Base-by-base conservation (phyloP, 2,797 vertebrate species). In the Phylloscopus collybita region DNA sequence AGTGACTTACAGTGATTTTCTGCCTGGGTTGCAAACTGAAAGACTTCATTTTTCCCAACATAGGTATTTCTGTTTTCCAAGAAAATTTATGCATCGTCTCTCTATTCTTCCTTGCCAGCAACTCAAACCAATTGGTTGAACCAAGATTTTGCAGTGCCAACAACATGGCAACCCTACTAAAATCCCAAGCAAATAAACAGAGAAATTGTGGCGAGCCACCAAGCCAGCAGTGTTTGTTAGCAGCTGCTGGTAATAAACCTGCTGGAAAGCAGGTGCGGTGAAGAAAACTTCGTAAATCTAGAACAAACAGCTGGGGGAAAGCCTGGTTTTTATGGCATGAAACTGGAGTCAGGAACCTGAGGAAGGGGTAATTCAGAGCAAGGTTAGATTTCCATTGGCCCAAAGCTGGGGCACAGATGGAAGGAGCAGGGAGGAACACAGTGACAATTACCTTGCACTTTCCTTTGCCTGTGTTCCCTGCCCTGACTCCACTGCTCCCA, bases 241-340 rank as follows among this genome's bases (percentile, higher is more conserved):
- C 94, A 96, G 84, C 81, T 95, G 94, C 61, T 76, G 44, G 44
- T 83, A 83, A 91, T 91, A 95, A 95, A 96, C 91, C 81, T 88
- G 67, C 69, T 67, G 70, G 59, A 93, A 89, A 83, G 88, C 72
- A 91, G 81, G 71, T 91, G 81, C 84, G 57, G 34, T 2, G 25
- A 82, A 83, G 79, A 64, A 85, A 95, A 80, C 61, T 88, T 92
- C 8, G 3, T 67, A 91, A 91, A 91, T 60, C 75, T 8, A 1
- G 45, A 93, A 74, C 60, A 88, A 90, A 75, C 65, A 89, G 34
- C 79, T 87, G 84, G 79, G 59, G n/a, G 70, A 11, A 61, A 90
- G 34, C 44, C 30, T 54, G 13, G 25, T 3, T 85, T 88, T 88
- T 78, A 76, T 53, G 21, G 42, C 15, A 64, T 45, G 53, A 64